phyloP scores from a whole-genome alignment of 2,113 vertebrate genomes.

The Xenopus laevis region DNA sequence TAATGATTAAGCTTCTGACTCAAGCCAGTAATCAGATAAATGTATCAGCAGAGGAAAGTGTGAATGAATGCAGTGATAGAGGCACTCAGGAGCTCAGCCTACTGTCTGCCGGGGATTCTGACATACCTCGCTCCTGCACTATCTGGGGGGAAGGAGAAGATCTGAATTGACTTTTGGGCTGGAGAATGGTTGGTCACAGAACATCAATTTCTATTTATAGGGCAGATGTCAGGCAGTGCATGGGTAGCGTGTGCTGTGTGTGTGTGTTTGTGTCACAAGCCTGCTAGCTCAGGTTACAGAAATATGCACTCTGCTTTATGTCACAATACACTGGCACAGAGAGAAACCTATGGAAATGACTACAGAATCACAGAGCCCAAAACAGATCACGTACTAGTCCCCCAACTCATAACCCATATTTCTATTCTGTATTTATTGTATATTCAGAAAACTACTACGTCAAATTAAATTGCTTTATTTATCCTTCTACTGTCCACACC shows the following conservation, averaged over 20 bases:
- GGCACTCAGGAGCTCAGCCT: background rate
- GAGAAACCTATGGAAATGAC: background rate
- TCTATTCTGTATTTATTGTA: too few relatives aligned
- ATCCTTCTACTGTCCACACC: too few relatives aligned
- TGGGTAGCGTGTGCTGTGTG: background rate
- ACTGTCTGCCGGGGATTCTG: background rate
- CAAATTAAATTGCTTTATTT: too few relatives aligned
- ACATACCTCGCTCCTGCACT: background rate
- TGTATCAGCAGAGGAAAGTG: background rate
- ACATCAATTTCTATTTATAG: constrained; percentile 31
- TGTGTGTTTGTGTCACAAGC: constrained; percentile 4
- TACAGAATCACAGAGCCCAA: too few relatives aligned
- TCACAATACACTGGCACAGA: background rate
- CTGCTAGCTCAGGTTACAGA: constrained; percentile 9
- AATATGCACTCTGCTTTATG: background rate
- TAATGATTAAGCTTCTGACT: constrained; percentile 27
- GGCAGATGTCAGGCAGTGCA: background rate
- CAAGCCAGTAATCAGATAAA: constrained; percentile 26
- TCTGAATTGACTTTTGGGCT: background rate
- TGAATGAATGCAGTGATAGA: constrained; percentile 5
- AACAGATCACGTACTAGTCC: too few relatives aligned
- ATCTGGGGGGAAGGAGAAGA: background rate
- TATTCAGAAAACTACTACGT: too few relatives aligned
- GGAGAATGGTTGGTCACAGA: background rate
- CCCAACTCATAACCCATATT: too few relatives aligned